Evolutionary conservation across 37 sponge, comb jelly and placozoan genomes (phyloP).

Genomic region (Chondrilla cf. caribensis): DNA sequence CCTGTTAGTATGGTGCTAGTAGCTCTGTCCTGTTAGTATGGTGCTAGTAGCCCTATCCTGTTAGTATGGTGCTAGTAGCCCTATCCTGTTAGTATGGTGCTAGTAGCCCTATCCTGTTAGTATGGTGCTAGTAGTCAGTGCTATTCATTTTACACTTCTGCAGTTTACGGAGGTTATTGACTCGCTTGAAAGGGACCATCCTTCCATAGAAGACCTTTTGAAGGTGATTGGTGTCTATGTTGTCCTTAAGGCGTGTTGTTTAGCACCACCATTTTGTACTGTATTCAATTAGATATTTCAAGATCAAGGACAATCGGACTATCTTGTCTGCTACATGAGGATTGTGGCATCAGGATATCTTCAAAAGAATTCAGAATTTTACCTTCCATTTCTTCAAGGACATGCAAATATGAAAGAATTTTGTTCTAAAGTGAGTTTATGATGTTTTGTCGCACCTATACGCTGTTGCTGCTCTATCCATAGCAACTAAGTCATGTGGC

Average conservation of each 20-base stretch:
- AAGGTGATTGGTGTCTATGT: slow-evolving; percentile 62
- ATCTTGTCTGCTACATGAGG: slow-evolving; percentile 90
- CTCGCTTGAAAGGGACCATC: slow-evolving; percentile 23
- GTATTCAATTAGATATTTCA: slow-evolving; percentile 61
- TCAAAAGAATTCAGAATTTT: slow-evolving; percentile 83
- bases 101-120: no score
- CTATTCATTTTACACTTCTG: no score
- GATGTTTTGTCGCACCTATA: no score
- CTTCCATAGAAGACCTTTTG: slow-evolving; percentile 42
- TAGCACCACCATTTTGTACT: neutral
- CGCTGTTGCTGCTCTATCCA: no score
- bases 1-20: no score
- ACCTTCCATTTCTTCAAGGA: slow-evolving; percentile 83
- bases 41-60: no score
- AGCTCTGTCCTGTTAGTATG: no score
- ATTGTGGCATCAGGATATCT: slow-evolving; percentile 85
- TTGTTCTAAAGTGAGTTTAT: slow-evolving; percentile 66
- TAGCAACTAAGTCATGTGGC: no score
- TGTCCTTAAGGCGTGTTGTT: neutral
- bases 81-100: no score
- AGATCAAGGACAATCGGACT: slow-evolving; percentile 79
- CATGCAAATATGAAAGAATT: slow-evolving; percentile 77
- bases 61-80: no score
- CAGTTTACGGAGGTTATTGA: slow-evolving; percentile 81
- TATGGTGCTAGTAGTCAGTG: no score